Percentiles rank a stretch among this genome's conserved stretches.
These are phyloP conservation scores for Halichoerus grypus DNA, from an alignment of 2,113 vertebrate genomes.

Conservation along the genomic window DNA sequence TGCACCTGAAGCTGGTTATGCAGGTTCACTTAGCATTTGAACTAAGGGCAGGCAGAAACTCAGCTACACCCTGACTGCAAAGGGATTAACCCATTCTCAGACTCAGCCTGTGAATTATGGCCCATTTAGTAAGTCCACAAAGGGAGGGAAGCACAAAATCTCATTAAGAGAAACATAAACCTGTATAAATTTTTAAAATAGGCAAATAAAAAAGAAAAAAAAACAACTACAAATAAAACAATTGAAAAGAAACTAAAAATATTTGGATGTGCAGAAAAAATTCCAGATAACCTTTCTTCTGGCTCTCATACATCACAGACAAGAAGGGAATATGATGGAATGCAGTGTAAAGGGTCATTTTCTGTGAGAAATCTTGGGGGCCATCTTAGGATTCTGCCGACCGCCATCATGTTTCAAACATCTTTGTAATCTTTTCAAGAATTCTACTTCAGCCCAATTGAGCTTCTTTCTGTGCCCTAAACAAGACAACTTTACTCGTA, in stretches of 20 bases:
- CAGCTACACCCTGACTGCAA: neutral
- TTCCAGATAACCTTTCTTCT: neutral
- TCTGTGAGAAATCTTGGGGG: neutral
- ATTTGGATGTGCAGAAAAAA: neutral
- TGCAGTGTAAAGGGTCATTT: neutral
- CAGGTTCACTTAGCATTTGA: constrained; percentile 76
- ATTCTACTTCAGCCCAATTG: neutral
- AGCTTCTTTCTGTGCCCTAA: neutral
- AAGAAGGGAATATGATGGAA: neutral
- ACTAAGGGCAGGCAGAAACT: constrained; percentile 61
- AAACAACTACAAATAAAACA: neutral
- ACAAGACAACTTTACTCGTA: neutral
- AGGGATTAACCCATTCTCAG: constrained; percentile 70
- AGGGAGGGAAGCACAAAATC: neutral
- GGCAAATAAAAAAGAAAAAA: neutral
- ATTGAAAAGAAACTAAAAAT: neutral
- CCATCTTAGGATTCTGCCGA: neutral
- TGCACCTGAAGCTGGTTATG: constrained; percentile 82
- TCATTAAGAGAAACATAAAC: neutral
- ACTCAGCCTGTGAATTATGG: constrained; percentile 22
- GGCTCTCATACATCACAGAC: neutral
- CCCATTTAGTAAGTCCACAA: neutral
- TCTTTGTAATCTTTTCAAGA: neutral
- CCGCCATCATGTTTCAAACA: neutral
- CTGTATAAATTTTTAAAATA: neutral